Conservation (phyloP, 2,113 vertebrate species). For the Genyomyrus donnyi region DNA sequence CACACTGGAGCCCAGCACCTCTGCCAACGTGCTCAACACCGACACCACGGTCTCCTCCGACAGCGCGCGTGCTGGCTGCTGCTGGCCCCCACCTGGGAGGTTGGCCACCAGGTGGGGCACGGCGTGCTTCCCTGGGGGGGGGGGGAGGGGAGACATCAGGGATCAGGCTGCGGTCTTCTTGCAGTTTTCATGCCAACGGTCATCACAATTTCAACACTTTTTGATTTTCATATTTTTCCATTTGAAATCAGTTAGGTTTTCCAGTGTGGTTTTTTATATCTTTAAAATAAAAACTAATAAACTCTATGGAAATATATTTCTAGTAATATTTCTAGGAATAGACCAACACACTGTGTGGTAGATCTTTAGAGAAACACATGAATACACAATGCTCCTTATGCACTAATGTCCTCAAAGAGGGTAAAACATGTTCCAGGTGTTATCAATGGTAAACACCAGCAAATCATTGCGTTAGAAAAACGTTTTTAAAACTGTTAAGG, state of each 20-base stretch:
- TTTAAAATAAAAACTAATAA: too few relatives aligned
- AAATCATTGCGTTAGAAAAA: background rate
- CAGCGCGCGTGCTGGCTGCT: slow-evolving; percentile 68
- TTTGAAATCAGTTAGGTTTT: background rate
- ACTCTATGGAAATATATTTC: background rate
- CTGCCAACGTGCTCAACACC: slow-evolving; percentile 80
- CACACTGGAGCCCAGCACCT: slow-evolving; percentile 79
- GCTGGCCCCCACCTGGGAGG: slow-evolving; percentile 72
- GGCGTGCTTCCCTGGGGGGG: slow-evolving; percentile 72
- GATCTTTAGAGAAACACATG: background rate
- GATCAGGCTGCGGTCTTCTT: background rate
- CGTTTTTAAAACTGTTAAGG: background rate
- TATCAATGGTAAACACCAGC: background rate
- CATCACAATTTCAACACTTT: background rate
- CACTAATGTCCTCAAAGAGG: background rate
- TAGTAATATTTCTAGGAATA: background rate
- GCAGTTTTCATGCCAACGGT: background rate
- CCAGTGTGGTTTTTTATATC: background rate
- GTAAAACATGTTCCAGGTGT: background rate
- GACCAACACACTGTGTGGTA: background rate
- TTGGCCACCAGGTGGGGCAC: slow-evolving; percentile 81
- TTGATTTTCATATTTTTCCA: background rate
- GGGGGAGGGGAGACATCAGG: background rate
- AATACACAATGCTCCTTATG: background rate
- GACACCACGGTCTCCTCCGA: slow-evolving; percentile 86